phyloP scores from a whole-genome alignment of 2,113 vertebrate genomes.

The Coturnix japonica region DNA sequence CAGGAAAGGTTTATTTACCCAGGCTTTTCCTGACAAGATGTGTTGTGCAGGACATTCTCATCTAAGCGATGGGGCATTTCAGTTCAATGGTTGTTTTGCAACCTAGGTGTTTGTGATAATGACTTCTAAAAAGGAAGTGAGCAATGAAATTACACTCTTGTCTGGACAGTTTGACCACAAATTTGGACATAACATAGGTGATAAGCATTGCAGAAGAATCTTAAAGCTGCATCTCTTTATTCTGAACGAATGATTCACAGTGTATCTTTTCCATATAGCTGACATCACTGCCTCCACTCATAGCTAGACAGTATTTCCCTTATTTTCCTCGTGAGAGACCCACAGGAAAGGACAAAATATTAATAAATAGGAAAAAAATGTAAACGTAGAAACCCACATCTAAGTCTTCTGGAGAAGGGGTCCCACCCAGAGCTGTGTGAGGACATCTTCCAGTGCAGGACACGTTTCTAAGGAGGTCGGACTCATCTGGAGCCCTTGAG shows the following conservation, averaged over 20 bases:
- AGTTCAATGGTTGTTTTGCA: not conserved
- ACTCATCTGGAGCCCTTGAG: not conserved
- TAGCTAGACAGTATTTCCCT: not conserved
- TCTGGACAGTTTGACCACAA: not conserved
- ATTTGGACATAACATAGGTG: not conserved
- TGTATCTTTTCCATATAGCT: not conserved
- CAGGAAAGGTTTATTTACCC: conserved; percentile 58
- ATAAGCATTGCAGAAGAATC: not conserved
- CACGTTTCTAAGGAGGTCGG: rapidly evolving
- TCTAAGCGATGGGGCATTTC: not conserved
- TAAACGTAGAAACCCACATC: not conserved
- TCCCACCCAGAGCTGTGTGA: not conserved
- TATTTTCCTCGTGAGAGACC: not conserved
- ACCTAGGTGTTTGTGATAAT: not conserved
- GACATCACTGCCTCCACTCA: not conserved
- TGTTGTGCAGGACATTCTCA: not conserved
- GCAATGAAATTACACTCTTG: not conserved
- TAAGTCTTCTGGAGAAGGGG: not conserved
- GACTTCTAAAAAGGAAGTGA: not conserved
- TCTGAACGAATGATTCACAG: not conserved
- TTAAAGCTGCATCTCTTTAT: not conserved
- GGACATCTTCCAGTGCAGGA: not conserved
- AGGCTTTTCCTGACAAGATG: conserved; percentile 41
- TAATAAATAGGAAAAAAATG: not conserved
- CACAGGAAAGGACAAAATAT: not conserved